phyloP scores from a whole-genome alignment of 2,113 vertebrate genomes.

The Bubalus kerabau region DNA sequence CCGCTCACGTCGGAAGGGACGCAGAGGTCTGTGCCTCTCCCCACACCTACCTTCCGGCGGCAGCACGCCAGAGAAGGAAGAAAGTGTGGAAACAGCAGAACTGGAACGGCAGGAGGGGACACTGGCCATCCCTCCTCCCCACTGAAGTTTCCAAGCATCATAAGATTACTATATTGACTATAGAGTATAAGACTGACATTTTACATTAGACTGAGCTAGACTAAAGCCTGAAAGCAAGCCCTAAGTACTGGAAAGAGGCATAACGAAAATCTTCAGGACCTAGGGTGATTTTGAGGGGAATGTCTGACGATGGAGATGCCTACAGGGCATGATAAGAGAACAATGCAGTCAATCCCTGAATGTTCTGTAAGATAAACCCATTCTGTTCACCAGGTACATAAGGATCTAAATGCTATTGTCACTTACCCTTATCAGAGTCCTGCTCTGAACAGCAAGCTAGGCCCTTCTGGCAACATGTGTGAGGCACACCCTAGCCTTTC shows the following conservation, averaged over 20 bases:
- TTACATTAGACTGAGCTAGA: neutral
- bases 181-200: neutral
- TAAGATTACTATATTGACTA: neutral
- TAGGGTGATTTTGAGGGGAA: rapidly evolving
- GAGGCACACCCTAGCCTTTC: neutral
- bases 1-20: rapidly evolving
- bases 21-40: neutral
- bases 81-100: neutral
- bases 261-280: neutral
- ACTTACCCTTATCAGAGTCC: no score
- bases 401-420: rapidly evolving
- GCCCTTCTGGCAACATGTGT: no score
- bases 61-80: neutral
- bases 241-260: neutral
- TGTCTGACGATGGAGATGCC: neutral
- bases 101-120: neutral
- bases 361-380: neutral
- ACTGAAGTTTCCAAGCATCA: neutral
- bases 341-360: neutral
- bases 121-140: neutral
- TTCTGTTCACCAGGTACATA: neutral
- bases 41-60: no score
- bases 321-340: neutral
- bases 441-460: neutral
- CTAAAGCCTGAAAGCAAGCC: neutral